A percentile compares a stretch with the other conserved stretches of the same genome.
These are phyloP conservation scores for Brachionus sp. DNA, from an alignment of 1,140 invertebrate species.

Conservation along the genomic window DNA sequence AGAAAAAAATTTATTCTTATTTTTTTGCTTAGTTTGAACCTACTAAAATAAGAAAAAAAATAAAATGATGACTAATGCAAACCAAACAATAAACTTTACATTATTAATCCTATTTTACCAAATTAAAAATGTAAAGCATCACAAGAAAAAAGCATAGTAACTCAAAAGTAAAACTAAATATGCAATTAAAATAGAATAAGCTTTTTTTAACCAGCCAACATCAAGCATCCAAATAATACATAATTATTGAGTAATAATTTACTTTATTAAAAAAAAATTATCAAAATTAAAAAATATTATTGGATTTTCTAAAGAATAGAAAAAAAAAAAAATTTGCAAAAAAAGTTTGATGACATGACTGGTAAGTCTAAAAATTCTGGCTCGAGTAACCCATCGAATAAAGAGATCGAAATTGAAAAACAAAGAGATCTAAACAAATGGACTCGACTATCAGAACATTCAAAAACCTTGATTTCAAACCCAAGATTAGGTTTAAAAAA, in stretches of 20 bases:
- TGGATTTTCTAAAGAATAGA: too few species aligned
- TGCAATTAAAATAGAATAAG: background rate
- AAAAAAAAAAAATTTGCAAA: too few species aligned
- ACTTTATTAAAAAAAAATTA: constrained; percentile 1
- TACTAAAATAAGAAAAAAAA: too few species aligned
- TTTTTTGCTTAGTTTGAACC: too few species aligned
- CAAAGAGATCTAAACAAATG: constrained; percentile 26
- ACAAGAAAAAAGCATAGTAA: background rate
- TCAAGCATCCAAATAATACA: background rate
- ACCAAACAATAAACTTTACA: too few species aligned
- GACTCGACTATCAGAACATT: background rate
- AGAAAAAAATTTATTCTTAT: too few species aligned
- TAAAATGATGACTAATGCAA: too few species aligned
- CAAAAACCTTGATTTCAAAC: background rate
- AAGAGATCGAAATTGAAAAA: constrained; percentile 15
- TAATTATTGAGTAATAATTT: constrained; percentile 7
- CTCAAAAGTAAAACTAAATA: constrained; percentile 10
- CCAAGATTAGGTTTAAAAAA: background rate
- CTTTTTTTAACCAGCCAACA: background rate
- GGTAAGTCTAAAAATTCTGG: background rate
- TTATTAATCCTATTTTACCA: too few species aligned
- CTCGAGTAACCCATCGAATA: background rate
- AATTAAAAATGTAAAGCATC: too few species aligned
- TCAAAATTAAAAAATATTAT: background rate
- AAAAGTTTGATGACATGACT: constrained; percentile 14